Evolutionary conservation across 2,888 invertebrate species (phyloP).

Genomic region (Hoplodrina blanda): DNA sequence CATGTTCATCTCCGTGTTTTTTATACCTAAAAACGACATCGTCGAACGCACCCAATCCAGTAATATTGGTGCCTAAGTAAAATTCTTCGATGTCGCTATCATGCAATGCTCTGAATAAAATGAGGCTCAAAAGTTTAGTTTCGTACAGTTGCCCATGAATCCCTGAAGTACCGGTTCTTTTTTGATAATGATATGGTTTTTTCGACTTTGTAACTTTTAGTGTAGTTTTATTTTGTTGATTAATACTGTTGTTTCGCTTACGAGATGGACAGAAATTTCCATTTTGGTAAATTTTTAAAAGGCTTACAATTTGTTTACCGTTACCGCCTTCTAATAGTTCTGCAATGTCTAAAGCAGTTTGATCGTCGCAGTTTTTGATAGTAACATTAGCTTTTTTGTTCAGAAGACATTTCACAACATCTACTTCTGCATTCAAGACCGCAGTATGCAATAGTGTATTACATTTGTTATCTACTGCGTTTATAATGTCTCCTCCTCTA

Average conservation of each 20-base stretch:
- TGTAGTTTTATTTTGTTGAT: too few relatives aligned
- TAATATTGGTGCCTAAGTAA: conserved; percentile 41
- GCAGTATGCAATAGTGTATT: too few relatives aligned
- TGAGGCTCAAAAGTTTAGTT: conserved; percentile 1
- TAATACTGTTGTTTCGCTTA: too few relatives aligned
- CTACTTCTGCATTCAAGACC: too few relatives aligned
- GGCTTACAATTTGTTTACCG: background rate
- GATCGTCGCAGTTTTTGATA: conserved; percentile 43
- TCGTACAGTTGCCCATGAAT: conserved; percentile 15
- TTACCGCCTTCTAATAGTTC: conserved; percentile 2
- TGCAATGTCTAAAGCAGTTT: conserved; percentile 59
- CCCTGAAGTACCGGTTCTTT: conserved; percentile 44
- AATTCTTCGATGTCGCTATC: conserved; percentile 32
- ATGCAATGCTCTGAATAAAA: conserved; percentile 33
- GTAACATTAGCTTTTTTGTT: conserved; percentile 39
- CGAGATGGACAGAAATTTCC: too few relatives aligned
- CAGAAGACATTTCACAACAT: too few relatives aligned
- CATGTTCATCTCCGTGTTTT: conserved; percentile 5
- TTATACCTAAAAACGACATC: conserved; percentile 57
- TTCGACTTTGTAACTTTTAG: too few relatives aligned
- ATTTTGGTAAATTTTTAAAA: background rate
- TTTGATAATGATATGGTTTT: conserved; percentile 3
- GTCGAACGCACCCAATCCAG: conserved; percentile 55
- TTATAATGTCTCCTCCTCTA: too few relatives aligned
- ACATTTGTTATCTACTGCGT: too few relatives aligned